Evolutionary conservation across 2,888 invertebrate genomes (phyloP).

Genomic region (Nomada flava): DNA sequence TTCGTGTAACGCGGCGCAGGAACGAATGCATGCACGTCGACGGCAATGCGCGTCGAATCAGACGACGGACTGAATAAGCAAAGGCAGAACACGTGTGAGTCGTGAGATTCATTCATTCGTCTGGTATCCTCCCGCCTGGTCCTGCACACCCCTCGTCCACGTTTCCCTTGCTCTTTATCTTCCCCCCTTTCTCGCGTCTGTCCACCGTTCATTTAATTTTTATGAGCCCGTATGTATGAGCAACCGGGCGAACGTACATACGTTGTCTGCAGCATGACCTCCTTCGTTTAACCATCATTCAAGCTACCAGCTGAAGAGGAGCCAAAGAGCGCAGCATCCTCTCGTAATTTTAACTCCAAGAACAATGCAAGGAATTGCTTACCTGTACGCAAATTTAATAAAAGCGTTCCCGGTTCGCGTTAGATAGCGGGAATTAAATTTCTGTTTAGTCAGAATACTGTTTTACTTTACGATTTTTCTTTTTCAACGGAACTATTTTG

Average conservation of each 20-base stretch:
- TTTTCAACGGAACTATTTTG: too few species aligned
- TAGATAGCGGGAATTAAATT: too few species aligned
- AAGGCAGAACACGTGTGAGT: constrained; percentile 70
- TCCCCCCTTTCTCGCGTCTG: constrained; percentile 54
- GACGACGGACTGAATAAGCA: constrained; percentile 67
- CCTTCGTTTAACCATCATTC: constrained; percentile 13
- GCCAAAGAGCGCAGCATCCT: too few species aligned
- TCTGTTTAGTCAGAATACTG: too few species aligned
- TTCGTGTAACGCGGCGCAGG: constrained; percentile 39
- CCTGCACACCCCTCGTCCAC: constrained; percentile 40
- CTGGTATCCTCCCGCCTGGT: constrained; percentile 40
- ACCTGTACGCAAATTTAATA: background rate
- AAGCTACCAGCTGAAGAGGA: background rate
- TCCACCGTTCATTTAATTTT: constrained; percentile 61
- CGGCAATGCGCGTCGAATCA: constrained; percentile 64
- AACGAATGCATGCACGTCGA: constrained; percentile 48
- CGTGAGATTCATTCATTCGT: constrained; percentile 75
- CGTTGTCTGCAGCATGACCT: constrained; percentile 28
- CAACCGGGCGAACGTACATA: constrained; percentile 24
- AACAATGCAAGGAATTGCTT: background rate
- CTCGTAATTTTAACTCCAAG: background rate
- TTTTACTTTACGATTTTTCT: too few species aligned
- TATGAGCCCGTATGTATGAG: constrained; percentile 55
- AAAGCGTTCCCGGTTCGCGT: too few species aligned
- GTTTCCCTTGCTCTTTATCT: constrained; percentile 62